Conservation (phyloP, 2,113 vertebrate genomes). For the Capreolus pygargus region DNA sequence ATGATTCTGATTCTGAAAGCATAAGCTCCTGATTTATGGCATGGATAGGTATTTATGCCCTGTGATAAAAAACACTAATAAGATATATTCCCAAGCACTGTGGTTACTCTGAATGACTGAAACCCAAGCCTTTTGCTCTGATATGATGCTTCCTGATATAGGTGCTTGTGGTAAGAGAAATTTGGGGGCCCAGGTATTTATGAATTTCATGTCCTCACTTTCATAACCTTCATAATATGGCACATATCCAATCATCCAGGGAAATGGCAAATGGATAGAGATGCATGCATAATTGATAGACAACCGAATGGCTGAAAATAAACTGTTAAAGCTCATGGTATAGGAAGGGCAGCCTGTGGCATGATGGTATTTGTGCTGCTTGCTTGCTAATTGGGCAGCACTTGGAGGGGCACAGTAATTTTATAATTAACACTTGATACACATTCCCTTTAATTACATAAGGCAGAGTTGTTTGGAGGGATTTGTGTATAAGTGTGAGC, state of each 20-base stretch:
- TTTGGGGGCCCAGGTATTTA: neutral
- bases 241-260: neutral
- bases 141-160: neutral
- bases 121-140: neutral
- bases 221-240: neutral
- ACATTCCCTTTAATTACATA: constrained; percentile 52
- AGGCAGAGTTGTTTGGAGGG: neutral
- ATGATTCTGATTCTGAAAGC: neutral
- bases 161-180: neutral
- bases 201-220: neutral
- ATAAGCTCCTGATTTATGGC: neutral
- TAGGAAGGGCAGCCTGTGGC: constrained; percentile 3
- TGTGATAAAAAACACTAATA: neutral
- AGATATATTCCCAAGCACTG: neutral
- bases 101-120: neutral
- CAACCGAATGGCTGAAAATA: neutral
- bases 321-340: neutral
- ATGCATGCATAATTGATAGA: constrained; percentile 27
- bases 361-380: constrained; percentile 54
- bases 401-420: constrained; percentile 33
- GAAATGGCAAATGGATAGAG: neutral
- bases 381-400: constrained; percentile 38
- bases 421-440: constrained; percentile 52
- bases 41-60: neutral
- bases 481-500: neutral